These are phyloP conservation scores for Adelphocoris suturalis DNA, from an alignment of 2,888 invertebrate species.

Conservation along the genomic window DNA sequence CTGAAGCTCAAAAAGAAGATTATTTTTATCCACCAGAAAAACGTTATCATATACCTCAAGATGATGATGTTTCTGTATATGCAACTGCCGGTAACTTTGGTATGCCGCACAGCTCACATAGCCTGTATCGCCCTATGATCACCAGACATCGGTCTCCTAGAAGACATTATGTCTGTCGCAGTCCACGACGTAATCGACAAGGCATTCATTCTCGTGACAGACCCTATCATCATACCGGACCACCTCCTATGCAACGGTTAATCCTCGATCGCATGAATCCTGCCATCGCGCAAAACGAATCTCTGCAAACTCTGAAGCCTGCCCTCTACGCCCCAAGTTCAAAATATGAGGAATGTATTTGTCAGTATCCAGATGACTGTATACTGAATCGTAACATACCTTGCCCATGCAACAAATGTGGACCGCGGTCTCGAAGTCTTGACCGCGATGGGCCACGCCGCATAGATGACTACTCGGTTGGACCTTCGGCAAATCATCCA, in stretches of 20 bases:
- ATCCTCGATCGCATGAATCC: no score
- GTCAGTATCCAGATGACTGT: neutral
- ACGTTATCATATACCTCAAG: conserved; percentile 7
- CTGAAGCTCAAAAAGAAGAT: neutral
- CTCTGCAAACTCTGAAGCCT: no score
- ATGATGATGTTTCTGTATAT: neutral
- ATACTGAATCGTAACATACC: neutral
- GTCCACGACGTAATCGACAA: no score
- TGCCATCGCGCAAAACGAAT: no score
- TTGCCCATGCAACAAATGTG: neutral
- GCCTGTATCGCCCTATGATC: neutral
- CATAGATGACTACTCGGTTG: neutral
- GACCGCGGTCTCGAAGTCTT: neutral
- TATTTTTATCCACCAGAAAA: neutral
- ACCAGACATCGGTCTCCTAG: no score
- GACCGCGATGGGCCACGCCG: neutral
- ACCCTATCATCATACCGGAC: no score
- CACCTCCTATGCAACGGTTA: no score
- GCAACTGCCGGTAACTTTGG: neutral
- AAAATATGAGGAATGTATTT: neutral
- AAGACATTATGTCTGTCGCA: no score
- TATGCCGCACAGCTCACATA: neutral
- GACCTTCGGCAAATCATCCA: neutral
- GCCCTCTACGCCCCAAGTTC: no score
- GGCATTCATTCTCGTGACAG: no score